phyloP scores from a whole-genome alignment of 2,888 invertebrate species.

The Saturnia pavonia region DNA sequence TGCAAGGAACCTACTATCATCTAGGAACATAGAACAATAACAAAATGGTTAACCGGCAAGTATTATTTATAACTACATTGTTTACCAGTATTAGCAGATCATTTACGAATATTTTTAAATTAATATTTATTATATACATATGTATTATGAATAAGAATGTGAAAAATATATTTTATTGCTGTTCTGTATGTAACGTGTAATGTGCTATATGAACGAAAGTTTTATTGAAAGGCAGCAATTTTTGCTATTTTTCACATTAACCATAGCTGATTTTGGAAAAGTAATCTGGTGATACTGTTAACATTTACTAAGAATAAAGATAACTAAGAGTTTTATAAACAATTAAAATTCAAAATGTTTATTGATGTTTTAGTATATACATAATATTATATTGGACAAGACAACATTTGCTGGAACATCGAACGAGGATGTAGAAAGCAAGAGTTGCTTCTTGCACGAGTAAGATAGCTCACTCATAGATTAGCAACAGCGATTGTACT shows the following conservation, averaged over 20 bases:
- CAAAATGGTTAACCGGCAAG: background rate
- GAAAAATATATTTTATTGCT: background rate
- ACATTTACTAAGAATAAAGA: background rate
- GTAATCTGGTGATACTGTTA: background rate
- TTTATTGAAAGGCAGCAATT: too few relatives aligned
- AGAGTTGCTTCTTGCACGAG: background rate
- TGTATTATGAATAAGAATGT: background rate
- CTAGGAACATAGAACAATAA: too few relatives aligned
- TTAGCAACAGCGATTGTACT: background rate
- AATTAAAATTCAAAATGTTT: too few relatives aligned
- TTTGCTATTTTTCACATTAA: too few relatives aligned
- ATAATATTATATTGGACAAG: background rate
- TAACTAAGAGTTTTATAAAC: too few relatives aligned
- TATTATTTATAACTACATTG: background rate
- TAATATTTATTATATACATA: background rate
- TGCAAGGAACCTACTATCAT: background rate
- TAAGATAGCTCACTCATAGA: background rate
- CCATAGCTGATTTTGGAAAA: too few relatives aligned
- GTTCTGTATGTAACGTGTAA: background rate
- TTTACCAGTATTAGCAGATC: background rate
- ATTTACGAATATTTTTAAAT: background rate
- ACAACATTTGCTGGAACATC: background rate
- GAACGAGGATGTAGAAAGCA: background rate
- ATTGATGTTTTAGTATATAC: too few relatives aligned
- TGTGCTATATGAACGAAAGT: background rate